Percentiles rank a stretch among this genome's conserved stretches.
Conservation (phyloP, 2,113 vertebrate species). For the Pollimyrus isidori region DNA sequence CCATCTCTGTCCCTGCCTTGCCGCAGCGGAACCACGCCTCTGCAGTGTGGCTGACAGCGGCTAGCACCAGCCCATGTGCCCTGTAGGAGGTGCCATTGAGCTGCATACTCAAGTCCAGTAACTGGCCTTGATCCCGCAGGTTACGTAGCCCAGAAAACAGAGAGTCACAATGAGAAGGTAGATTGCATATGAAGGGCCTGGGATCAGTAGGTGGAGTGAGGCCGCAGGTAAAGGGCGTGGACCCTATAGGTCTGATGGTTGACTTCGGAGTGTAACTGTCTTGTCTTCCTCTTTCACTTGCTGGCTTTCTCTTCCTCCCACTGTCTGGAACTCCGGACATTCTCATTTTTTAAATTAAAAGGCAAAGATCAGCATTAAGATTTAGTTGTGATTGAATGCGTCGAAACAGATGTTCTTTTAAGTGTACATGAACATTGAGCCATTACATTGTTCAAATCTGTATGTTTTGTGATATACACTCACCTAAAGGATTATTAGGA, state of each 20-base stretch:
- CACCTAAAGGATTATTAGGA: too few relatives aligned
- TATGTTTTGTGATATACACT: background rate
- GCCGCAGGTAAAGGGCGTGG: background rate
- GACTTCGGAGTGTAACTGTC: background rate
- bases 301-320: background rate
- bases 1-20: background rate
- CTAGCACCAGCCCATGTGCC: conserved; percentile 47
- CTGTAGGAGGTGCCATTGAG: conserved; percentile 28
- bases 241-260: background rate
- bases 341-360: background rate
- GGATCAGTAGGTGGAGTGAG: background rate
- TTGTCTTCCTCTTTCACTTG: background rate
- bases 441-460: background rate
- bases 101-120: conserved; percentile 46
- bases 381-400: background rate
- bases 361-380: background rate
- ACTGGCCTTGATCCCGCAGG: conserved; percentile 41
- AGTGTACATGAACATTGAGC: background rate
- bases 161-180: conserved; percentile 31
- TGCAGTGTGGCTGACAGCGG: conserved; percentile 48
- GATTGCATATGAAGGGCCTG: background rate
- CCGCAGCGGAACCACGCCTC: conserved; percentile 24
- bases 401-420: background rate
- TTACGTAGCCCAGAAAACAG: conserved; percentile 44
- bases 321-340: conserved; percentile 26